Evolutionary conservation across 2,888 invertebrate species (phyloP), one percentile per base, ranked within the genome.

Genomic region (Acronicta aceris): DNA sequence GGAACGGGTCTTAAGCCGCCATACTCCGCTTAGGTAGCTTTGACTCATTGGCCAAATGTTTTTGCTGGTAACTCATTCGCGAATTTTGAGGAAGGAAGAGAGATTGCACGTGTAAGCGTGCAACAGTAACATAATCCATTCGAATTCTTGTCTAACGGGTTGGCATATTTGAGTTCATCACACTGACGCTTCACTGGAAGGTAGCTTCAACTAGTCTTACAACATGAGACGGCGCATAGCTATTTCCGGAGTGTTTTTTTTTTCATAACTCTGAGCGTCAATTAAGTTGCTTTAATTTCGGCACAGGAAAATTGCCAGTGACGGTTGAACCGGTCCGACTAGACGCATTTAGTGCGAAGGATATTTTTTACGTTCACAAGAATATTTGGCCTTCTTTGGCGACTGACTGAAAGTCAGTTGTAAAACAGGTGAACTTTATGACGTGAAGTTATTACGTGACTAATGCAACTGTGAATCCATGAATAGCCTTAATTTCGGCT

Each of bases 221-320:
- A 56, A 51, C 61, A 59, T 85, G 85, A 88, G 69, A 68, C 81
- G 85, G 72, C 75, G 67, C 73, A 71, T 79, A 79, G 81, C 82
- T 82, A 89, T 90, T 91, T 89, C 88, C 89, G 89, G 88, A 82
- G 81, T 65, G 62, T 61, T 81, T 84, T 88, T 87, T 83, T 84
- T 12, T 33, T 33, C 33, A 78, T 72, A 71, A 74, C 63, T 80
- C 74, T 76, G 66, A 64, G 60, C 74, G 70, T 82, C 83, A 84
- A 88, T 87, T 85, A 86, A 83, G 77, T 83, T 77, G 79, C 74
- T 84, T 85, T 84, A 86, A 88, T 86, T 89, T 85, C 58, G 84
- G 83, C 82, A 81, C 83, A 84, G 84, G 84, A 83, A 85, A 87
- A 86, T 81, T 81, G 74, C 72, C 77, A 83, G 81, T 81, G 87